These are phyloP conservation scores for Choreutis nemorana DNA, from an alignment of 2,888 invertebrate genomes.

Conservation along the genomic window DNA sequence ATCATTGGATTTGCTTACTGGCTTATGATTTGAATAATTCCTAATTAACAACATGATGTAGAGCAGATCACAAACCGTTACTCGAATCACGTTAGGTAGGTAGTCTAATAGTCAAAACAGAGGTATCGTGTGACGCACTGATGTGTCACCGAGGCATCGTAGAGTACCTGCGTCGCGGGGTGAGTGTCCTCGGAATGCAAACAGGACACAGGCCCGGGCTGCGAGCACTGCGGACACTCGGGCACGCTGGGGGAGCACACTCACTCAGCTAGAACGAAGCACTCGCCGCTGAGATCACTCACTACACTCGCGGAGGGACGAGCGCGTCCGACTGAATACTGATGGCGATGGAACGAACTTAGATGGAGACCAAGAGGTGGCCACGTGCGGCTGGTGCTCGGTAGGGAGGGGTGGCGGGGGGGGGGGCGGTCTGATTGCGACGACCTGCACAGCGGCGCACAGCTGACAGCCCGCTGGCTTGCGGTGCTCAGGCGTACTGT, in stretches of 20 bases:
- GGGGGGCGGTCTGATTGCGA: no score
- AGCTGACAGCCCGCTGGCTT: constrained; percentile 11
- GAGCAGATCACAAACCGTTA: no score
- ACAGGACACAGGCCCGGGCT: neutral
- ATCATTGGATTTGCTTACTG: no score
- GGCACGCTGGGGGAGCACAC: neutral
- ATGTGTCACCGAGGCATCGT: neutral
- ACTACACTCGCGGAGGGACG: constrained; percentile 3
- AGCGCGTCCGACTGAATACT: constrained; percentile 7
- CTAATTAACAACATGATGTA: no score
- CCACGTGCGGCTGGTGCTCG: neutral
- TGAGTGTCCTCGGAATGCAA: neutral
- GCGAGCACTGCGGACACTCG: constrained; percentile 3
- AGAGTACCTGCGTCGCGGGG: neutral
- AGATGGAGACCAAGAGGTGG: no score
- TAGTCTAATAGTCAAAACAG: no score
- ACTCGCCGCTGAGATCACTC: constrained; percentile 6
- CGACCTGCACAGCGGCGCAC: no score
- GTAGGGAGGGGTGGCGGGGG: constrained; percentile 3
- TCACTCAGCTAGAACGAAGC: constrained; percentile 2
- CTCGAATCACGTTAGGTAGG: no score
- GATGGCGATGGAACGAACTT: no score
- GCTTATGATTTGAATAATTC: no score
- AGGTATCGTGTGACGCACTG: neutral
- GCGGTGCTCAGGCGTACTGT: no score